These are phyloP conservation scores for Aphelenchoides avenae DNA, from an alignment of 1,140 invertebrate genomes.

Conservation along the genomic window DNA sequence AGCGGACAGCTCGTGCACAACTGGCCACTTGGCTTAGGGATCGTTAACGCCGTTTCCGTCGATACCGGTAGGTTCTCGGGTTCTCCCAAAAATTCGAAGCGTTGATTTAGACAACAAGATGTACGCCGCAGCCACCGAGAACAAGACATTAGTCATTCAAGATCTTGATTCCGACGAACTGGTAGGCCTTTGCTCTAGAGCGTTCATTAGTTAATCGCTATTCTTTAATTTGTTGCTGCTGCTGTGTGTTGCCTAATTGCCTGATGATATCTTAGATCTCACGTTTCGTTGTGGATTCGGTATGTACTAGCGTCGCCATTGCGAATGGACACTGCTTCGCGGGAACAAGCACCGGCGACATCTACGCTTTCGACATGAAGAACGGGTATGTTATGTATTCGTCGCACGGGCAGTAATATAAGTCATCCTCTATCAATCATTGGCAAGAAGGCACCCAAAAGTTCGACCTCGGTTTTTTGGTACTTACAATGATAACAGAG, in stretches of 20 bases:
- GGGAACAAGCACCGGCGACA: slow-evolving; percentile 20
- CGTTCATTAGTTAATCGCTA: slow-evolving; percentile 11
- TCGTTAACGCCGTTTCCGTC: slow-evolving; percentile 63
- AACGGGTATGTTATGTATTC: too few species aligned
- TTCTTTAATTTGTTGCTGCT: slow-evolving; percentile 27
- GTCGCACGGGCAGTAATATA: too few species aligned
- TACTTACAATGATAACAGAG: too few species aligned
- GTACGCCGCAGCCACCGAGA: slow-evolving; percentile 19
- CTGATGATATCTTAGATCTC: slow-evolving; percentile 59
- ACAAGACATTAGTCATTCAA: slow-evolving; percentile 5
- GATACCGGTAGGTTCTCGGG: too few species aligned
- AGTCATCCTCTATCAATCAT: too few species aligned
- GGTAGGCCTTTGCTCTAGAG: slow-evolving; percentile 14
- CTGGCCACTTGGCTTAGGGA: slow-evolving; percentile 61
- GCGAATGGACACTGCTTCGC: slow-evolving; percentile 20
- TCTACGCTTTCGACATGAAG: slow-evolving; percentile 16
- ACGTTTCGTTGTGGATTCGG: slow-evolving; percentile 47
- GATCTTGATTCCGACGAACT: slow-evolving; percentile 1
- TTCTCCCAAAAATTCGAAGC: too few species aligned
- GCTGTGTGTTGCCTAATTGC: too few species aligned
- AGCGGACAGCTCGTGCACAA: slow-evolving; percentile 65
- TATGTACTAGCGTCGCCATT: slow-evolving; percentile 7
- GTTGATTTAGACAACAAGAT: slow-evolving; percentile 28
- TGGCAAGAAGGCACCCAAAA: too few species aligned
- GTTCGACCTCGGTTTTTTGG: too few species aligned